These are phyloP conservation scores for Nanorana parkeri DNA, from an alignment of 2,113 vertebrate species.

Conservation along the genomic window DNA sequence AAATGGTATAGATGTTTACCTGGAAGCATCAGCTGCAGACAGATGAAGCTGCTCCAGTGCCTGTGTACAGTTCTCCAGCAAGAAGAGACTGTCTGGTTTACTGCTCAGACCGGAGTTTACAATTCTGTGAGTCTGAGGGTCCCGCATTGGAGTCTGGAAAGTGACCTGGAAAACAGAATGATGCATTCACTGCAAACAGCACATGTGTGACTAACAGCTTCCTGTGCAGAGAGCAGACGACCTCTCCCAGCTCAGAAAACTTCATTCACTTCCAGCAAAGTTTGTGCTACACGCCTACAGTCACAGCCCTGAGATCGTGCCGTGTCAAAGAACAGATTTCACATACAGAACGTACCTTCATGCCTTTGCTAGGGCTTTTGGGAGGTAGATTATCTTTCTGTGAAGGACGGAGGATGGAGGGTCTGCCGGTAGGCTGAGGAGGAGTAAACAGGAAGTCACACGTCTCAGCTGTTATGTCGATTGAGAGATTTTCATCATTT, in stretches of 20 bases:
- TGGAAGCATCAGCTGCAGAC: neutral
- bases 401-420: conserved; percentile 82
- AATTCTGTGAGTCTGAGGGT: conserved; percentile 85
- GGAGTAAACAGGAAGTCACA: conserved; percentile 75
- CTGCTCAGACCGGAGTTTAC: conserved; percentile 75
- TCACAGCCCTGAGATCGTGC: neutral
- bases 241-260: neutral
- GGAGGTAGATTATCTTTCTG: conserved; percentile 88
- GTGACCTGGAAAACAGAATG: conserved; percentile 78
- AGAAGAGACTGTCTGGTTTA: conserved; percentile 64
- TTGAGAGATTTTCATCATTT: conserved; percentile 77
- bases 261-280: neutral
- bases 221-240: too few species aligned
- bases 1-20: conserved; percentile 65
- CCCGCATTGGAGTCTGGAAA: conserved; percentile 91
- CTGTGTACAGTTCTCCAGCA: conserved; percentile 62
- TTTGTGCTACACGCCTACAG: neutral
- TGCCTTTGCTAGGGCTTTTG: conserved; percentile 70
- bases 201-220: neutral
- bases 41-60: conserved; percentile 52
- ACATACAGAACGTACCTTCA: conserved; percentile 72
- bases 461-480: conserved; percentile 65
- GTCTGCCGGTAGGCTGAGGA: conserved; percentile 78
- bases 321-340: neutral
- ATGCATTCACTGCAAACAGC: neutral